These are phyloP conservation scores for Pentalonia nigronervosa DNA, from an alignment of 1,140 invertebrate species.

Conservation along the genomic window DNA sequence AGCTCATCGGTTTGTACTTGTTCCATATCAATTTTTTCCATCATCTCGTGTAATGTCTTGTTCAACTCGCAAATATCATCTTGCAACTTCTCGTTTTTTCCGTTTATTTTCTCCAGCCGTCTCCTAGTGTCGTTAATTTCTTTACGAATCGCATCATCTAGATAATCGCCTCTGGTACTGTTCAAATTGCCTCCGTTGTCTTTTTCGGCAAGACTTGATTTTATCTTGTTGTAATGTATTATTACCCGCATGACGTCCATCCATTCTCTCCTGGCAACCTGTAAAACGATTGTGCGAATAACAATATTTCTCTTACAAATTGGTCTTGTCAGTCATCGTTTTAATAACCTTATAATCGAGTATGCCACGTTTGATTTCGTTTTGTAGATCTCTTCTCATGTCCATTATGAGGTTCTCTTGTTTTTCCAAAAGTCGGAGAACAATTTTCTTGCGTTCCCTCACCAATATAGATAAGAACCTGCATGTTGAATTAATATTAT, in stretches of 20 bases:
- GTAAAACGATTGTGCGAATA: neutral
- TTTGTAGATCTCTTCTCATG: conserved; percentile 33
- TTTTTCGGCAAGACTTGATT: neutral
- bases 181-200: neutral
- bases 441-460: conserved; percentile 19
- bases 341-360: neutral
- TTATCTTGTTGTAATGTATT: conserved; percentile 3
- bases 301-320: too few relatives aligned
- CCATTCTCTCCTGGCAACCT: conserved; percentile 29
- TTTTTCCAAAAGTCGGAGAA: neutral
- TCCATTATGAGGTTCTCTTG: neutral
- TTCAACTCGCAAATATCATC: conserved; percentile 42
- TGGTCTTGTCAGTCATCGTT: too few relatives aligned
- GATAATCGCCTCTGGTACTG: neutral
- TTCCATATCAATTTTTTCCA: conserved; percentile 37
- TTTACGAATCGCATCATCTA: conserved; percentile 37
- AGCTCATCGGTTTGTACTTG: neutral
- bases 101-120: neutral
- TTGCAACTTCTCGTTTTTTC: conserved; percentile 34
- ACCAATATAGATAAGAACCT: conserved; percentile 44
- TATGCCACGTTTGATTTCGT: conserved; percentile 20
- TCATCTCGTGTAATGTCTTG: neutral
- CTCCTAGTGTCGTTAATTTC: conserved; percentile 37
- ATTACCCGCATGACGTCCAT: conserved; percentile 22
- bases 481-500: neutral